Base-by-base conservation (phyloP, 1,140 invertebrate species). In the Eupeodes corollae region DNA sequence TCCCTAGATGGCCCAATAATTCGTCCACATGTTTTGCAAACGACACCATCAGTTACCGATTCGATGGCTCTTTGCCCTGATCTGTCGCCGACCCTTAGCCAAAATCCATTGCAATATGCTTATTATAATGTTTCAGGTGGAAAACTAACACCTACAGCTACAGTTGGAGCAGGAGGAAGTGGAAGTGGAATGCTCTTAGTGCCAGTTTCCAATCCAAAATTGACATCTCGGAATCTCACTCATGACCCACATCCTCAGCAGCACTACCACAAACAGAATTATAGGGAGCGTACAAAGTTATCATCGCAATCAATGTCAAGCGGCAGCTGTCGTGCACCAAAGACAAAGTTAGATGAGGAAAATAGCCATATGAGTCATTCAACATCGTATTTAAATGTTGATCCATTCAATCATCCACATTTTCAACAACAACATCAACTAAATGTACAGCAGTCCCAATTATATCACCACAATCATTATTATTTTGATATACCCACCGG, bases 1-100 rank as follows among this genome's bases (percentile, higher is more conserved):
- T 74, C 72, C 13, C 51, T 75, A 18, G 73, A 75, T 52, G 70
- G 70, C 9, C 72, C 72, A 0, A 56, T 68, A 8, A 63, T 67
- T 14, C 54, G 63, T 18, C 52, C 47, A 12, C 3, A 41, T 41
- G 8, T 41, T 6, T 14, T 16, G 9, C 39, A 21, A 41, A 41
- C 39, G 3, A 15, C 19, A 6, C 13, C 16, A 41, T n/a, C 10
- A 35, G 39, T 12, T 14, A 41, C 39, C 16, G 13, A 41, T 41
- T 2, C 16, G 8, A 41, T 18, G 2, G 15, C 10, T 19, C 10
- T 12, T 18, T 21, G 16, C 8, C 39, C 10, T 5, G 15, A 2
- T 41, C 3, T 41, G 12, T 21, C 39, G 39, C 39, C 15, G 13
- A 12, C 15, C 5, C 16, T 41, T 18, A 41, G 16, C 12, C 13